A percentile compares a stretch with the other conserved stretches of the same genome.
phyloP scores from a whole-genome alignment of 2,888 invertebrate species.

The Sinohyriopsis cumingii region DNA sequence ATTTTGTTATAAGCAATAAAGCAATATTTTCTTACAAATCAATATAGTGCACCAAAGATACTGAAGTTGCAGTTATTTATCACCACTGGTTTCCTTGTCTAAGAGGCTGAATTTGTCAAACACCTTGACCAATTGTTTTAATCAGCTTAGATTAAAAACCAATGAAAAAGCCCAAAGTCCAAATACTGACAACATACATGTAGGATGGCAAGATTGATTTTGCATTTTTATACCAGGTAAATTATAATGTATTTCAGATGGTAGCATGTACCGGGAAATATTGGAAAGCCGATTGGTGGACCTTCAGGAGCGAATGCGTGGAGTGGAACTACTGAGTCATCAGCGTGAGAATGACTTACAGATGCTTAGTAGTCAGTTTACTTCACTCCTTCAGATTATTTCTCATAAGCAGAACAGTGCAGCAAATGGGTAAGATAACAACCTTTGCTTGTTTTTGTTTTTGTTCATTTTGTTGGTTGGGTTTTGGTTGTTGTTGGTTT shows the following conservation, averaged over 20 bases:
- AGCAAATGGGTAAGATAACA: constrained; percentile 26
- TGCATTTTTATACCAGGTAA: neutral
- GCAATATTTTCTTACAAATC: too few species aligned
- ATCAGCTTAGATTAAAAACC: too few species aligned
- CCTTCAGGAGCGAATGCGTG: constrained; percentile 84
- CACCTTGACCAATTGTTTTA: too few species aligned
- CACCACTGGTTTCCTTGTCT: too few species aligned
- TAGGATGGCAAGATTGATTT: neutral
- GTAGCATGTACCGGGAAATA: constrained; percentile 78
- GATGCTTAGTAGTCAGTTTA: constrained; percentile 79
- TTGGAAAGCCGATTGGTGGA: constrained; percentile 83
- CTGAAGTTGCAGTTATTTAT: too few species aligned
- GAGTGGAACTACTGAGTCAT: constrained; percentile 85
- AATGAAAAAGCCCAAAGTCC: too few species aligned
- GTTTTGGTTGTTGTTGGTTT: too few species aligned
- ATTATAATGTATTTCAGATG: constrained; percentile 73
- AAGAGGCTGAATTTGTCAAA: too few species aligned
- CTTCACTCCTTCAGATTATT: constrained; percentile 38
- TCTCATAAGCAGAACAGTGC: constrained; percentile 21
- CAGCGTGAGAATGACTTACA: constrained; percentile 85
- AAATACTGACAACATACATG: too few species aligned
- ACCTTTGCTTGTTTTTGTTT: neutral
- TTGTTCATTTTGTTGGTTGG: too few species aligned
- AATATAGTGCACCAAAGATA: too few species aligned
- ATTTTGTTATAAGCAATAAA: too few species aligned